Evolutionary conservation across 2,113 vertebrate species (phyloP).

Genomic region (Leptobrachium leishanense): DNA sequence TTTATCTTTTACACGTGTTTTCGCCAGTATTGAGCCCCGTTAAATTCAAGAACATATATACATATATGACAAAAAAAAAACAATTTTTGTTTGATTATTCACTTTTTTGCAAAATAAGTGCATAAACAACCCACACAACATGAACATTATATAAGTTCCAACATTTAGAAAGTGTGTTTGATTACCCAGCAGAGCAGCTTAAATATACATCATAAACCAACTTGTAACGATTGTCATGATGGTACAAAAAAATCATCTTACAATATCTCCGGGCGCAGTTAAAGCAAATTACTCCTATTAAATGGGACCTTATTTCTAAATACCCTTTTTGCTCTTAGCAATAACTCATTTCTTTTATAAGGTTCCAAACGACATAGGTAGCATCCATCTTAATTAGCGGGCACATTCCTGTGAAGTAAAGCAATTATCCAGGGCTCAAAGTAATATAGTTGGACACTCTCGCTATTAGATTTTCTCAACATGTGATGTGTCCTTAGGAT

Average conservation of each 20-base stretch:
- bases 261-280: slow-evolving; percentile 44
- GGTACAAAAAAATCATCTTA: slow-evolving; percentile 24
- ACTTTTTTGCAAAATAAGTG: too few relatives aligned
- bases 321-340: slow-evolving; percentile 67
- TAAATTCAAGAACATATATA: too few relatives aligned
- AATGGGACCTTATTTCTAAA: slow-evolving; percentile 54
- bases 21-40: too few relatives aligned
- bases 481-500: slow-evolving; percentile 49
- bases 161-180: not conserved
- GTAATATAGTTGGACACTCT: slow-evolving; percentile 65
- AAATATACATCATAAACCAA: slow-evolving; percentile 30
- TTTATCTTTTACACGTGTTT: too few relatives aligned
- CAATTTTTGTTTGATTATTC: too few relatives aligned
- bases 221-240: slow-evolving; percentile 36
- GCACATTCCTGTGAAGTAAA: slow-evolving; percentile 60
- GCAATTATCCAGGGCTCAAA: slow-evolving; percentile 63
- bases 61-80: too few relatives aligned
- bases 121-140: not conserved
- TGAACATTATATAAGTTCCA: not conserved
- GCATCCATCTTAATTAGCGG: slow-evolving; percentile 66
- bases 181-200: slow-evolving; percentile 8
- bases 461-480: slow-evolving; percentile 59
- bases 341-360: slow-evolving; percentile 71
- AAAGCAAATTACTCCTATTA: slow-evolving; percentile 50
- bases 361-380: slow-evolving; percentile 66